Percentiles rank a stretch among this genome's conserved stretches.
Evolutionary conservation across 1,140 invertebrate species (phyloP).

Genomic region (Zaprionus nigranus): DNA sequence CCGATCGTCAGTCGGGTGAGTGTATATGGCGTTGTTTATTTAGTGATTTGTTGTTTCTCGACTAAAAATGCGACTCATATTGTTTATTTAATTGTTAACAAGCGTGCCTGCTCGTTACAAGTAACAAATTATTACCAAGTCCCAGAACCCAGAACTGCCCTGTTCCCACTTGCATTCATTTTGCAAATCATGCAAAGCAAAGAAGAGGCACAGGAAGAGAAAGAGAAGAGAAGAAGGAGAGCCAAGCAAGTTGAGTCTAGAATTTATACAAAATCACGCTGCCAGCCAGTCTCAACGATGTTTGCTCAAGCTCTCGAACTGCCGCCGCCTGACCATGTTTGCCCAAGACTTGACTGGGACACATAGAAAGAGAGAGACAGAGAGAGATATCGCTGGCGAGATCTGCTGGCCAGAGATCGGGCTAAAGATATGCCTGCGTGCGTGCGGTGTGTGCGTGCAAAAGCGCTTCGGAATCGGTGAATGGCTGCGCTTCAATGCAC

Average conservation of each 20-base stretch:
- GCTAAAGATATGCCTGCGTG: slow-evolving; percentile 20
- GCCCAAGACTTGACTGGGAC: slow-evolving; percentile 64
- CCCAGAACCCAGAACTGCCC: neutral
- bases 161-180: slow-evolving; percentile 45
- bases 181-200: slow-evolving; percentile 58
- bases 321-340: slow-evolving; percentile 58
- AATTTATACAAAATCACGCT: slow-evolving; percentile 81
- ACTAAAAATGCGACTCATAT: slow-evolving; percentile 74
- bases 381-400: slow-evolving; percentile 22
- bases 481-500: slow-evolving; percentile 78
- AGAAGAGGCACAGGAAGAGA: neutral
- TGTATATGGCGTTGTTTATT: slow-evolving; percentile 60
- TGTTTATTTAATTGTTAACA: slow-evolving; percentile 83
- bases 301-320: slow-evolving; percentile 66
- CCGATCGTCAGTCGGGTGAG: slow-evolving; percentile 29
- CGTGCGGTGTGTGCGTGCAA: slow-evolving; percentile 35
- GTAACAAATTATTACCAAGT: slow-evolving; percentile 75
- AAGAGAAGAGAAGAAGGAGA: neutral
- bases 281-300: slow-evolving; percentile 80
- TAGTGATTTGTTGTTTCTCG: slow-evolving; percentile 74
- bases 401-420: slow-evolving; percentile 34
- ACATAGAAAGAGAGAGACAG: neutral
- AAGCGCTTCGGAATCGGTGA: slow-evolving; percentile 62
- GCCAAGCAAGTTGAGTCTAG: slow-evolving; percentile 29
- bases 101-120: slow-evolving; percentile 75